phyloP scores from a whole-genome alignment of 2,113 vertebrate species.

The Sphaerodactylus townsendi region DNA sequence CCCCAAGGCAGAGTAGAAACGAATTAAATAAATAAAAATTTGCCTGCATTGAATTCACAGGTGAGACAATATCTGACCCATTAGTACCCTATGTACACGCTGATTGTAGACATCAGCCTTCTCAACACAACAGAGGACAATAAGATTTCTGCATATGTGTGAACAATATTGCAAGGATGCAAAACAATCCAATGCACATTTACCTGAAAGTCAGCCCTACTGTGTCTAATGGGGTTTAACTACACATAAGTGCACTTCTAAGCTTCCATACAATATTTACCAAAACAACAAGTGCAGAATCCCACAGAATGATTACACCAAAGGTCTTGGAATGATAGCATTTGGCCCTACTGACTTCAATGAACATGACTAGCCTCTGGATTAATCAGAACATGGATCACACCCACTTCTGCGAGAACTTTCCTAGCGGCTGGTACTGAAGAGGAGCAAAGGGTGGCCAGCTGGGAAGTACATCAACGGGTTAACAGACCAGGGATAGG shows the following conservation, averaged over 20 bases:
- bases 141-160: no score
- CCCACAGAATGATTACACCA: not conserved
- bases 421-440: not conserved
- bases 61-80: not conserved
- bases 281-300: not conserved
- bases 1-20: no score
- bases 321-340: not conserved
- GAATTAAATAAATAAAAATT: no score
- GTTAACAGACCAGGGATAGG: not conserved
- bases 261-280: not conserved
- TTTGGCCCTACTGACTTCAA: not conserved
- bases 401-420: not conserved
- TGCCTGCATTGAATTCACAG: not conserved
- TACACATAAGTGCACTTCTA: not conserved
- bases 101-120: not conserved
- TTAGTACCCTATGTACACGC: not conserved
- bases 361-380: no score
- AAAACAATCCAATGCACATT: not conserved
- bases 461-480: not conserved
- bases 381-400: no score
- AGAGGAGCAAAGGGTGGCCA: not conserved
- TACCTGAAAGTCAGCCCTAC: not conserved
- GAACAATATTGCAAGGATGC: not conserved
- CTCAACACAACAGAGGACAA: not conserved
- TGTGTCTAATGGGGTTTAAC: not conserved